Base-by-base conservation (phyloP, 2,888 invertebrate genomes). In the Crepidodera aurea region DNA sequence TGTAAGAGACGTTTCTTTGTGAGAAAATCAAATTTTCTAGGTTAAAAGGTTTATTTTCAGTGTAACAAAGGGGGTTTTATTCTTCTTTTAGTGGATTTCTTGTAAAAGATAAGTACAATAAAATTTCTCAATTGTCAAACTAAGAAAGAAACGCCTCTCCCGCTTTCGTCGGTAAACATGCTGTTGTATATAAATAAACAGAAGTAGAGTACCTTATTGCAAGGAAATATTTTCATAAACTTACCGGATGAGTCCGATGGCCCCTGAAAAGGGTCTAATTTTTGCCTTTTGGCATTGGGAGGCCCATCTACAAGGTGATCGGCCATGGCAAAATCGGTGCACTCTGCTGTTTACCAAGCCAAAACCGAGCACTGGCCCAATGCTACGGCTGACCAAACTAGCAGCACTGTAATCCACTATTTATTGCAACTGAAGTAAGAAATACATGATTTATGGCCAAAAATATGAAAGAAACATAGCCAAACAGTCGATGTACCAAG, bases 231-330 rank as follows among this genome's bases (percentile, higher is more conserved):
- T 59, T 60, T 53, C 44, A 59, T 51, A 64, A 51, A 69, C 88
- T 88, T 83, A 91, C 92, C 91, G 82, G 91, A 88, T 77, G 90
- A 86, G 82, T 92, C 92, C 75, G 91, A 89, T 77, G 90, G 87
- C 81, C 90, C 89, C 85, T 90, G 90, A 83, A 90, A 91, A 80
- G 81, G 90, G 87, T 85, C 91, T 84, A 96, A 90, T 86, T 96
- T 96, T 82, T 91, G 91, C 89, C 96, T 91, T 90, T 96, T 96
- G 82, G 82, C 79, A 82, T 90, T 94, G 83, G 96, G 94, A 88
- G 95, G 96, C 85, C 95, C 95, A 86, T 94, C 94, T 84, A 89
- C 90, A 83, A 93, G 88, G 86, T 93, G 93, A 89, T 96, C 96
- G 86, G 94, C 94, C 96, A 96, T 96, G 76, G 77, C 77, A 75